phyloP scores from a whole-genome alignment of 1,140 invertebrate genomes.

The Nomia melanderi region DNA sequence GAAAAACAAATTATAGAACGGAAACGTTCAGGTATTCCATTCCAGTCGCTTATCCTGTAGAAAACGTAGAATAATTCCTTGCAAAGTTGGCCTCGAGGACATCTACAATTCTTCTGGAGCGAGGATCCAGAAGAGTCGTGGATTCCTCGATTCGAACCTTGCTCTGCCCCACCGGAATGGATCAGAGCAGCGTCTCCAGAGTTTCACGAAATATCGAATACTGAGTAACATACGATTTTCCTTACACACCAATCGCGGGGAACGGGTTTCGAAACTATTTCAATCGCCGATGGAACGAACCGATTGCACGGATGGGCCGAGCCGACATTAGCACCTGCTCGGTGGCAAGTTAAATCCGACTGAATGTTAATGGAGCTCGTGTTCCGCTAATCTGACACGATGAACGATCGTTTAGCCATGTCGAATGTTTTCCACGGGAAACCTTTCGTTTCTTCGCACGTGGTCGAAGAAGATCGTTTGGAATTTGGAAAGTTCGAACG shows the following conservation, averaged over 20 bases:
- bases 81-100: constrained; percentile 36
- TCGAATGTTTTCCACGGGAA: background rate
- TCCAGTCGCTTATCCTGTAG: constrained; percentile 30
- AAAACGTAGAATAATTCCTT: constrained; percentile 57
- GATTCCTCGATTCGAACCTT: constrained; percentile 2
- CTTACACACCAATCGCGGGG: background rate
- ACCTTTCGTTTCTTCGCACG: background rate
- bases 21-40: background rate
- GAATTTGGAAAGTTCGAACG: background rate
- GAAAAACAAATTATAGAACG: too few species aligned
- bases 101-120: background rate
- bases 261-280: background rate
- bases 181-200: constrained; percentile 34
- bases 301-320: constrained; percentile 4
- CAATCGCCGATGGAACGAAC: background rate
- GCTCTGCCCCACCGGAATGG: background rate
- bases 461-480: background rate
- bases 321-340: constrained; percentile 15
- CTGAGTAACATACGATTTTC: constrained; percentile 57
- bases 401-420: background rate
- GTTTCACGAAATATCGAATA: constrained; percentile 60
- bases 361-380: constrained; percentile 12
- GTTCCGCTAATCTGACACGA: background rate
- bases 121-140: constrained; percentile 1
- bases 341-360: constrained; percentile 6